Evolutionary conservation across 2,797 vertebrate genomes (phyloP).

Genomic region (Brachymystax lenok): DNA sequence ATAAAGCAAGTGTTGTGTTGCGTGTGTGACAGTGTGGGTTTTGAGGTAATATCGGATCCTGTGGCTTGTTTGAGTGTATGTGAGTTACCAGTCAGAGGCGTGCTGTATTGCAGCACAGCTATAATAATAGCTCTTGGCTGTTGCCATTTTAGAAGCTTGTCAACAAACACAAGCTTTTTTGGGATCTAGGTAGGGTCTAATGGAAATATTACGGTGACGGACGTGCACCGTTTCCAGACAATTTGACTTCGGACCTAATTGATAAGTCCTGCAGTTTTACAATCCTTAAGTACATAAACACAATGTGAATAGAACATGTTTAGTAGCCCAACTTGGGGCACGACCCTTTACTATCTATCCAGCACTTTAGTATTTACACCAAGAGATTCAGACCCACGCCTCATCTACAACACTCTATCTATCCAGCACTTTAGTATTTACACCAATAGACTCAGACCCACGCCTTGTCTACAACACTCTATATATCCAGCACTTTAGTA

Average conservation of each 20-base stretch:
- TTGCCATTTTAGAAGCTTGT: slow-evolving; percentile 30
- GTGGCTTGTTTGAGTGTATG: neutral
- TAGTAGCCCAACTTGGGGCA: neutral
- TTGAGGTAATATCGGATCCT: neutral
- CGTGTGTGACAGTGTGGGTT: neutral
- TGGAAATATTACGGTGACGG: neutral
- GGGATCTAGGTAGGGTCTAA: neutral
- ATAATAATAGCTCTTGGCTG: slow-evolving; percentile 30
- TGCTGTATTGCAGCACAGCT: neutral
- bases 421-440: too few relatives aligned
- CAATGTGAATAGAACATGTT: neutral
- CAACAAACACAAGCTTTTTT: slow-evolving; percentile 5
- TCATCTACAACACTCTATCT: too few relatives aligned
- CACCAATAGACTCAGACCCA: too few relatives aligned
- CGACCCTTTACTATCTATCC: too few relatives aligned
- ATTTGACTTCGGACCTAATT: neutral
- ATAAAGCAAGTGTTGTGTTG: neutral
- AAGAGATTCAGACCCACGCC: too few relatives aligned
- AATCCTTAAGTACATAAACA: too few relatives aligned
- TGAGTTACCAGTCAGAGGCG: neutral
- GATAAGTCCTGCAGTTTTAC: neutral
- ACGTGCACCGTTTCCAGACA: neutral
- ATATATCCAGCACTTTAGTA: too few relatives aligned
- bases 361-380: too few relatives aligned
- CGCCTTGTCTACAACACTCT: too few relatives aligned